Base-by-base conservation (phyloP, 2,113 vertebrate genomes). In the Hemibagrus wyckioides region DNA sequence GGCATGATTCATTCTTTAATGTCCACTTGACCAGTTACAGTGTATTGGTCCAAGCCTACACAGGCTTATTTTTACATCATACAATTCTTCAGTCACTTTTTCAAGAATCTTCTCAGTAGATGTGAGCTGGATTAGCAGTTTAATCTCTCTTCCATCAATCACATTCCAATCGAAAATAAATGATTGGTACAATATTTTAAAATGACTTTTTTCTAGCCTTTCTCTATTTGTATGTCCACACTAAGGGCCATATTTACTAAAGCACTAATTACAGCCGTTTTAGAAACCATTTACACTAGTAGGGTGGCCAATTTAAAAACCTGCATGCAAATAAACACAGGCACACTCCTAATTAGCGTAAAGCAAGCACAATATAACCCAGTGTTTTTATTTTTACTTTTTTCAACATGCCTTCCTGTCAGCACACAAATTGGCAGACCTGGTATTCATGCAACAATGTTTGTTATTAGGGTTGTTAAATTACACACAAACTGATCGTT, bases 191-290 rank as follows among this genome's bases (percentile, higher is more conserved):
- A 52, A 1, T 50, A 15, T 56, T 80, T 23, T 21, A 33, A 19
- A 77, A 77, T 52, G 11, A 44, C 28, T 54, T 21, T 52, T 54
- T 50, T 19, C 0, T 56, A 79, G 30, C 77, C 21, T 36, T 80
- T 21, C 77, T 80, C 77, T 80, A 56, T 80, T 56, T 80, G 50
- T 23, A 56, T 36, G 77, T 33, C 50, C 76, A 80, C n/a, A 56
- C 76, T 33, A 33, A 56, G 77, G n/a, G 19, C 77, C 50, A 79
- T 79, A 21, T 79, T 79, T 79, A 79, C 76, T 11, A 54, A 56
- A 80, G 30, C 50, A 36, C 14, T 80, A 80, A 80, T 80, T 56
- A 80, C 30, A 80, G 77, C 50, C 13, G 30, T 54, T 56, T 56
- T 80, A 52, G 28, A 7, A n/a, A 52, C 75, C 48, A 52, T 79